These are phyloP conservation scores for Peromyscus aztecus DNA, from an alignment of 2,797 vertebrate species.

Conservation along the genomic window DNA sequence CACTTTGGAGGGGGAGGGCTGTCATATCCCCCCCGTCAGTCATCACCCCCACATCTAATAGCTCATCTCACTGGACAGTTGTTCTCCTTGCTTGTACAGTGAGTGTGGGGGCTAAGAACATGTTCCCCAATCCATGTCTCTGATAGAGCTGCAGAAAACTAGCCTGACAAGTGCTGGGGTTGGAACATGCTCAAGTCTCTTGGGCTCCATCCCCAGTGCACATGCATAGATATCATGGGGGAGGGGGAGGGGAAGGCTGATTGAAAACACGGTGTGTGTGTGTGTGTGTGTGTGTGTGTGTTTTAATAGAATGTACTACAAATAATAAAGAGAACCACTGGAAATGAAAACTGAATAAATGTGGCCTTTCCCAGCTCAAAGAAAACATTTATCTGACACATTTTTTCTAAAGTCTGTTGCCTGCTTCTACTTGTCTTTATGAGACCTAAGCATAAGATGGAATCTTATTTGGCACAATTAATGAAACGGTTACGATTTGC, in stretches of 20 bases:
- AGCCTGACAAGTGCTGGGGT: not conserved
- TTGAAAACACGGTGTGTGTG: no score
- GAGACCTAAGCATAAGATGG: constrained; percentile 16
- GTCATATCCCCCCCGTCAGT: not conserved
- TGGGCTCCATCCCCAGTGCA: not conserved
- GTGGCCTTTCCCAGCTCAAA: constrained; percentile 22
- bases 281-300: no score
- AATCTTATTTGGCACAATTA: not conserved
- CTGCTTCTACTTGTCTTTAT: not conserved
- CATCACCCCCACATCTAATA: not conserved
- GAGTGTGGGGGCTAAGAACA: not conserved
- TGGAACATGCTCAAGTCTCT: not conserved
- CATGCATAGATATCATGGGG: no score
- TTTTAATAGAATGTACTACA: not conserved
- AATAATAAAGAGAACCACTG: not conserved
- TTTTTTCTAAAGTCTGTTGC: constrained; percentile 11
- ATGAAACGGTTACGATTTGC: not conserved
- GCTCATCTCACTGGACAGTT: not conserved
- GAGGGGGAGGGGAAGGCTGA: fast-evolving
- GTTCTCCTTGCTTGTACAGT: not conserved
- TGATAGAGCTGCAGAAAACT: not conserved
- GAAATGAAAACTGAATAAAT: not conserved
- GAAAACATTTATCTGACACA: not conserved
- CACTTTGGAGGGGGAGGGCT: not conserved
- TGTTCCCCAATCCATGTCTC: not conserved